A percentile compares a stretch with the other conserved stretches of the same genome.
phyloP scores from a whole-genome alignment of 2,113 vertebrate species.

The Mormyrus iriodes region DNA sequence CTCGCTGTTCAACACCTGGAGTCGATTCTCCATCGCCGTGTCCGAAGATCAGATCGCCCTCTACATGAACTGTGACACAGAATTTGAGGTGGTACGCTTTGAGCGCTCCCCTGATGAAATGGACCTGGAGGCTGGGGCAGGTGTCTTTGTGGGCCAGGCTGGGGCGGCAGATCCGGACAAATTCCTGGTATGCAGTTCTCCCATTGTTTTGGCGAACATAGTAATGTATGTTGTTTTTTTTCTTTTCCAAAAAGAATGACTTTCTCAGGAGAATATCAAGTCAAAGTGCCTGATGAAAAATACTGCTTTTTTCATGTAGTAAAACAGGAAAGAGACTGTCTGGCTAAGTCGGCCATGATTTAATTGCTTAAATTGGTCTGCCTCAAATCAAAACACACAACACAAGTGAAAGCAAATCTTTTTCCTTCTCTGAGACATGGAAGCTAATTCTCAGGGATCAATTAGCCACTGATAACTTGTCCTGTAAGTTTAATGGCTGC shows the following conservation, averaged over 20 bases:
- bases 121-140: slow-evolving; percentile 72
- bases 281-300: neutral
- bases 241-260: neutral
- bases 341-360: slow-evolving; percentile 43
- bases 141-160: slow-evolving; percentile 84
- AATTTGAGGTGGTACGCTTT: slow-evolving; percentile 53
- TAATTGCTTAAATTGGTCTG: slow-evolving; percentile 43
- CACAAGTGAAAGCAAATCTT: neutral
- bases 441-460: slow-evolving; percentile 40
- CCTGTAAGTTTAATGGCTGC: slow-evolving; percentile 27
- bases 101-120: slow-evolving; percentile 69
- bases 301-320: neutral
- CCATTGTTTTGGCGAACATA: neutral
- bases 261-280: neutral
- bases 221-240: neutral
- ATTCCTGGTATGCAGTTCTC: slow-evolving; percentile 72
- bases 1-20: slow-evolving; percentile 71
- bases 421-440: slow-evolving; percentile 6
- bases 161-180: slow-evolving; percentile 76
- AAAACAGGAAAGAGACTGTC: slow-evolving; percentile 30
- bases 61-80: slow-evolving; percentile 73
- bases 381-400: slow-evolving; percentile 37
- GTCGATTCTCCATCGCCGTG: slow-evolving; percentile 74
- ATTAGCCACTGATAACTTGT: slow-evolving; percentile 35
- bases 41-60: slow-evolving; percentile 65